Base-by-base conservation (phyloP, 2,113 vertebrate species). In the Diadophis punctatus region DNA sequence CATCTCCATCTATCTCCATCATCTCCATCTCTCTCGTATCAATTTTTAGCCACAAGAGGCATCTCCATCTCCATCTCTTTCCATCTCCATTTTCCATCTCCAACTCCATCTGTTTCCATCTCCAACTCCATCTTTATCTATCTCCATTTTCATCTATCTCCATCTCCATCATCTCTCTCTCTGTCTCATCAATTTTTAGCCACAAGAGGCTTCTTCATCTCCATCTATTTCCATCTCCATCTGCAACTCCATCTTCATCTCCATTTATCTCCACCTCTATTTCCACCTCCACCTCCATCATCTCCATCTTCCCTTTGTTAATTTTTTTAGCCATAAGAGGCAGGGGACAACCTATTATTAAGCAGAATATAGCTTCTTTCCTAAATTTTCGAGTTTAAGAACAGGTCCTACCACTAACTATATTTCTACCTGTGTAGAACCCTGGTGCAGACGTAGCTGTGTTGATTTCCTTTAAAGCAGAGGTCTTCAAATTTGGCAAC, bases 171-270 rank as follows among this genome's bases (percentile, higher is more conserved):
- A 27, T 63, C 58, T 60, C 8, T 2, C 3, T 8, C 58, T 60
- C 56, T 2, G 3, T 60, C 56, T 60, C 4, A 94, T 95, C 91
- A 63, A 55, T 94, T 93, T 94, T 95, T 97, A 97, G 92, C 43
- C 25, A 27, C 1, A 56, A 39, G 11, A 16, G 18, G 90, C 86
- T 3, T 46, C 46, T 46, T 46, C 46, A 46, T 46, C 46, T 46
- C 46, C 46, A 46, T 46, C 46, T 46, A 46, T 46, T 46, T 46
- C 46, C 5, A 46, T 46, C 46, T 46, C 46, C 46, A 46, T 46
- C 46, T 46, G 46, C 46, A 46, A 46, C 46, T 46, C 46, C 46
- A 46, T 46, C 46, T 46, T 46, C 46, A 46, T 46, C 46, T 46
- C n/a, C 46, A 46, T 2, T 46, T 46, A 46, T 46, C 46, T 3